Percentiles rank a stretch among this genome's conserved stretches.
phyloP scores from a whole-genome alignment of 2,888 invertebrate genomes.

The Sphecodes monilicornis region DNA sequence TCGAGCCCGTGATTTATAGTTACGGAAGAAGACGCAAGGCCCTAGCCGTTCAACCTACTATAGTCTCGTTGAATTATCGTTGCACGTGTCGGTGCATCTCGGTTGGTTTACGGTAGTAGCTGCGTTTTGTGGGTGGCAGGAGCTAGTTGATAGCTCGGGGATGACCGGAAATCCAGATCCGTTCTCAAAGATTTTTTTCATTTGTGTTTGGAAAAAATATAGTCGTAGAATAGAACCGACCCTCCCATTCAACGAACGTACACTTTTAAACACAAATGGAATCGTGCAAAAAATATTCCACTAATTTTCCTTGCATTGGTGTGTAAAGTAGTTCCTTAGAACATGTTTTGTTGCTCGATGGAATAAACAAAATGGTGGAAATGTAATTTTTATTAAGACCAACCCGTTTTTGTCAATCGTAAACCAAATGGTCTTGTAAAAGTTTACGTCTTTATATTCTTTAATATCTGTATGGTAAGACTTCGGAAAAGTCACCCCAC shows the following conservation, averaged over 20 bases:
- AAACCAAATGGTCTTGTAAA: no score
- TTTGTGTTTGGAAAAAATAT: background rate
- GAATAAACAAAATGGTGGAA: background rate
- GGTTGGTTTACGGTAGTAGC: conserved; percentile 30
- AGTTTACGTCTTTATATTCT: no score
- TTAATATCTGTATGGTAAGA: no score
- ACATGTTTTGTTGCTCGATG: background rate
- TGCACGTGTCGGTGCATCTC: conserved; percentile 61
- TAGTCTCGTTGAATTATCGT: conserved; percentile 61
- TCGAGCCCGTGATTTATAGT: conserved; percentile 48
- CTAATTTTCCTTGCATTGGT: background rate
- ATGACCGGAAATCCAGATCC: conserved; percentile 10
- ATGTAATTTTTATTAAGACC: background rate
- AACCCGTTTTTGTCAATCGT: background rate
- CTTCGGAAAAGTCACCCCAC: no score
- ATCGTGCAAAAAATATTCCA: background rate
- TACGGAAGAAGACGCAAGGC: conserved; percentile 42
- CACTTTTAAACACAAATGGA: background rate
- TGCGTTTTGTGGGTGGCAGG: conserved; percentile 14
- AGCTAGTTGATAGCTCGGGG: conserved; percentile 24
- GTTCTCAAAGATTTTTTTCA: background rate
- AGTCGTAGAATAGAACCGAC: background rate
- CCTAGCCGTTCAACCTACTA: background rate
- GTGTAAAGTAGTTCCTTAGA: background rate
- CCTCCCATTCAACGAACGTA: background rate